phyloP scores from a whole-genome alignment of 2,797 vertebrate genomes.

The Ispidina lecontei region DNA sequence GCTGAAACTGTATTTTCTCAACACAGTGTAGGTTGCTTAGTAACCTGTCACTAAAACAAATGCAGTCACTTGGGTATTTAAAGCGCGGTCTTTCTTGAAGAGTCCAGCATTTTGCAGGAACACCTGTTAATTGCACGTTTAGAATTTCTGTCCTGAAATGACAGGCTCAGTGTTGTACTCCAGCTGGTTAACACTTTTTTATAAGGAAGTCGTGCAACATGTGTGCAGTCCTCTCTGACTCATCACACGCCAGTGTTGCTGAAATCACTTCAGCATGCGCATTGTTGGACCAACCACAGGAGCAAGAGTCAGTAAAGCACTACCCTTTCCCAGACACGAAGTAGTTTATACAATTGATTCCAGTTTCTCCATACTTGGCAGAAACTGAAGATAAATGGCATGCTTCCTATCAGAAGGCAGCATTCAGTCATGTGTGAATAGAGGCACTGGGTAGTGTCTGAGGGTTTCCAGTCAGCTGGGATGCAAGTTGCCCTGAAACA shows the following conservation, averaged over 20 bases:
- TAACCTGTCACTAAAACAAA: conserved; percentile 73
- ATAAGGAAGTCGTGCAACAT: not conserved
- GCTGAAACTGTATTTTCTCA: not conserved
- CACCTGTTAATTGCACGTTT: conserved; percentile 61
- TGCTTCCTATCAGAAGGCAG: not conserved
- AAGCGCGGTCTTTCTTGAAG: conserved; percentile 43
- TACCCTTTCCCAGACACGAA: not conserved
- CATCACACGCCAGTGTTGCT: not conserved
- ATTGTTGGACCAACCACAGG: not conserved
- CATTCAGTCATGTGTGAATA: accelerated
- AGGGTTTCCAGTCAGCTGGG: not conserved
- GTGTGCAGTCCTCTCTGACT: conserved; percentile 5
- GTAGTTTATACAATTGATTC: not conserved
- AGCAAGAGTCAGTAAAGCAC: not conserved
- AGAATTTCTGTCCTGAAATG: conserved; percentile 55
- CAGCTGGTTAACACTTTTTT: conserved; percentile 11
- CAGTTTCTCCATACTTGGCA: not conserved
- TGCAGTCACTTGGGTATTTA: conserved; percentile 68
- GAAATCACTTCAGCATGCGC: not conserved
- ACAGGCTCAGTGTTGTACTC: conserved; percentile 3
- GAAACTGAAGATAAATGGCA: not conserved
- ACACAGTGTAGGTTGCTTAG: conserved; percentile 62
- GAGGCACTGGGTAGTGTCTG: accelerated
- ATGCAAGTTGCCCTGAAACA: accelerated
- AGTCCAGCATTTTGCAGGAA: conserved; percentile 22